Conservation (phyloP, 2,888 invertebrate genomes). For the Scaptomyza caliginosa region DNA sequence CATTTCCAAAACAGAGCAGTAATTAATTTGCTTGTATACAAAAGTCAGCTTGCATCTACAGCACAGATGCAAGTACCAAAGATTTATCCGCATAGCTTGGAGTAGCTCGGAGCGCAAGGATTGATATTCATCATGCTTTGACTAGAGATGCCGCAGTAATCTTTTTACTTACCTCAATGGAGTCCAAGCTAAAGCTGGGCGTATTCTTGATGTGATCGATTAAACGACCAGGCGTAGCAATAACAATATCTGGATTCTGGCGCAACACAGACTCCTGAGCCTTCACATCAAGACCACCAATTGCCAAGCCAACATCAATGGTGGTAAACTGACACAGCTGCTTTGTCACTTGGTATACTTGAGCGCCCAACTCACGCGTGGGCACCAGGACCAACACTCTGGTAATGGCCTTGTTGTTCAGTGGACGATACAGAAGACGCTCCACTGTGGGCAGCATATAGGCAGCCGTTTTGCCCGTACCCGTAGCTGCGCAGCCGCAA, state of each 20-base stretch:
- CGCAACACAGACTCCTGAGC: constrained; percentile 91
- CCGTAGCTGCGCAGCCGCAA: constrained; percentile 99
- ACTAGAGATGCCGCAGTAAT: background rate
- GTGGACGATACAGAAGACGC: constrained; percentile 93
- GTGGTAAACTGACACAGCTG: constrained; percentile 95
- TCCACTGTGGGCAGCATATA: constrained; percentile 99
- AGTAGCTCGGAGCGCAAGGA: constrained; percentile 84
- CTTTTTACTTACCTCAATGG: constrained; percentile 90
- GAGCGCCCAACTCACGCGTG: constrained; percentile 98
- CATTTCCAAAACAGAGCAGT: too few species aligned
- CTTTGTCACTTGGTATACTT: constrained; percentile 97
- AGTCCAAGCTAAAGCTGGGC: constrained; percentile 94
- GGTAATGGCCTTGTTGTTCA: constrained; percentile 88
- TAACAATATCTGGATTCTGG: constrained; percentile 97
- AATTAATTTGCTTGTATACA: background rate
- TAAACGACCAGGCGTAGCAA: constrained; percentile 98
- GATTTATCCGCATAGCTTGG: constrained; percentile 29
- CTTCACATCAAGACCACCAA: constrained; percentile 95
- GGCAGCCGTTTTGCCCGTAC: constrained; percentile 98
- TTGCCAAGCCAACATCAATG: constrained; percentile 92
- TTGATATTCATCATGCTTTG: constrained; percentile 79
- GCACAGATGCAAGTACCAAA: constrained; percentile 54
- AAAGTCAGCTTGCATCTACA: constrained; percentile 73
- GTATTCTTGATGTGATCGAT: constrained; percentile 99
- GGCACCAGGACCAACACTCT: constrained; percentile 97